phyloP scores from a whole-genome alignment of 1,140 invertebrate genomes.

The Epicauta chinensis region DNA sequence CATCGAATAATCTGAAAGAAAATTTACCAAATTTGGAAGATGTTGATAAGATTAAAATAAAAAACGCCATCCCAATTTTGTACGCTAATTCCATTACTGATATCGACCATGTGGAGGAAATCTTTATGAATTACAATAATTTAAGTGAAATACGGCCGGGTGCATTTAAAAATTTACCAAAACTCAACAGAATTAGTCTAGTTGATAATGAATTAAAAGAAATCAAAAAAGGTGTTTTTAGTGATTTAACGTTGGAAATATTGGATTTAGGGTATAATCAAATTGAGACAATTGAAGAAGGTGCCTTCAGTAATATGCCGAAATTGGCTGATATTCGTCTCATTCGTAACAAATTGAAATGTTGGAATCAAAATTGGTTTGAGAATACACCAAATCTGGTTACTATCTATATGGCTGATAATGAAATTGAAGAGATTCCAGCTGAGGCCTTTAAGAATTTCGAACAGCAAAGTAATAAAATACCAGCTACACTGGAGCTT shows the following conservation, averaged over 20 bases:
- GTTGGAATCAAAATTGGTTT: slow-evolving; percentile 22
- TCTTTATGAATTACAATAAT: too few species aligned
- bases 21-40: too few species aligned
- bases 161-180: slow-evolving; percentile 19
- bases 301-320: slow-evolving; percentile 17
- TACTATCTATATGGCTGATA: not conserved
- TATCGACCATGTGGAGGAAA: too few species aligned
- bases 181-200: slow-evolving; percentile 11
- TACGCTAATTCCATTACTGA: too few species aligned
- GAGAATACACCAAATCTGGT: slow-evolving; percentile 1
- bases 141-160: not conserved
- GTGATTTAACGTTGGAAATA: slow-evolving; percentile 3
- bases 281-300: slow-evolving; percentile 16
- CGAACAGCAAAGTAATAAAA: too few species aligned
- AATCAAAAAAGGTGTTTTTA: slow-evolving; percentile 17
- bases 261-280: slow-evolving; percentile 18
- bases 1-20: too few species aligned
- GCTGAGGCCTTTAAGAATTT: slow-evolving; percentile 1
- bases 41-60: too few species aligned
- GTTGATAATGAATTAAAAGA: slow-evolving; percentile 14
- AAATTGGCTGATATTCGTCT: slow-evolving; percentile 10
- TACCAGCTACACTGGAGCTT: too few species aligned
- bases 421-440: not conserved
- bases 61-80: too few species aligned
- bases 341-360: slow-evolving; percentile 16